phyloP scores from a whole-genome alignment of 1,140 invertebrate species.

The Eupristina koningsbergeri region DNA sequence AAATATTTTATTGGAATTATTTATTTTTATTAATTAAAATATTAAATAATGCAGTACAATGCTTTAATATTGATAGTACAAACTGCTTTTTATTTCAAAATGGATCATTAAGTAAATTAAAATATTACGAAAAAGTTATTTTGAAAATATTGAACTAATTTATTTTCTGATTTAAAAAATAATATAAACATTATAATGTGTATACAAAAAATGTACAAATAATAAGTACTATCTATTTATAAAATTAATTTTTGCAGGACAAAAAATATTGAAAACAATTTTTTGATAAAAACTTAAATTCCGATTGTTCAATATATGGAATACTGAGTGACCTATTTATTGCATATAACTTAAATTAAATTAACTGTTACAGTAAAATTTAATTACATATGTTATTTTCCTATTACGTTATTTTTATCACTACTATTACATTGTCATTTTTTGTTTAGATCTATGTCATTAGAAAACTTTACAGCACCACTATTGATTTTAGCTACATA shows the following conservation, averaged over 20 bases:
- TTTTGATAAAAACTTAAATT: conserved; percentile 12
- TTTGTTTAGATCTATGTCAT: conserved; percentile 19
- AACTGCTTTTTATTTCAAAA: no score
- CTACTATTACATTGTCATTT: conserved; percentile 34
- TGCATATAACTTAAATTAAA: conserved; percentile 40
- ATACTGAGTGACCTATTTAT: conserved; percentile 44
- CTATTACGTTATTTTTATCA: conserved; percentile 37
- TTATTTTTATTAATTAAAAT: no score
- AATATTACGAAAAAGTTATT: neutral
- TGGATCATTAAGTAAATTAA: neutral
- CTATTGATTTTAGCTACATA: conserved; percentile 15
- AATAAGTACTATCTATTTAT: conserved; percentile 12
- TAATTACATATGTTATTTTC: conserved; percentile 42
- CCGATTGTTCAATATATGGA: conserved; percentile 1
- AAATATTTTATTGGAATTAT: no score
- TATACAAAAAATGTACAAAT: conserved; percentile 28
- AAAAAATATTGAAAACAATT: neutral
- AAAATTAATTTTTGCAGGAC: neutral
- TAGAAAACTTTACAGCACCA: conserved; percentile 38
- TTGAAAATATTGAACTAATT: conserved; percentile 44
- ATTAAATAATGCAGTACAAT: no score
- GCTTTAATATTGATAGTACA: no score
- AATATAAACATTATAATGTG: conserved; percentile 33
- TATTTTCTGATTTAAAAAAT: conserved; percentile 32
- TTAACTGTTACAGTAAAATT: conserved; percentile 23